Percentiles rank a stretch among this genome's conserved stretches.
Evolutionary conservation across 2,797 vertebrate species (phyloP).

Genomic region (Myotis daubentonii): DNA sequence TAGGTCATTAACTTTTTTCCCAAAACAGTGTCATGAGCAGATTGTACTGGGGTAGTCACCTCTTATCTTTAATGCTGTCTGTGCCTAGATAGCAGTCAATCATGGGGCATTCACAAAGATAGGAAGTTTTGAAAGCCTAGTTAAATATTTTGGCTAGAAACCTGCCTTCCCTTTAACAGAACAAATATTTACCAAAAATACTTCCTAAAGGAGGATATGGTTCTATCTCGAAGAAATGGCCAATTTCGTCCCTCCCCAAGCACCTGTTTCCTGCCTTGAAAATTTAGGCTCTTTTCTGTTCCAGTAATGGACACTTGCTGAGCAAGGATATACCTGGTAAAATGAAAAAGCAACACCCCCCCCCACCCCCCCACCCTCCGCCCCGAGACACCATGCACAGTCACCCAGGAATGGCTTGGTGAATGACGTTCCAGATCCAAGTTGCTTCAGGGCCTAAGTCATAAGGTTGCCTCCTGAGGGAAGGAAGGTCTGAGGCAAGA

Average conservation of each 20-base stretch:
- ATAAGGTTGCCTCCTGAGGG: background rate
- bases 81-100: background rate
- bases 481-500: background rate
- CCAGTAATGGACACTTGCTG: background rate
- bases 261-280: conserved; percentile 39
- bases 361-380: accelerated
- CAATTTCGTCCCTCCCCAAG: background rate
- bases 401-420: background rate
- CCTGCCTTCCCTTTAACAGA: conserved; percentile 46
- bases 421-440: background rate
- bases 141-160: conserved; percentile 63
- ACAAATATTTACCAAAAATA: conserved; percentile 49
- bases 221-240: background rate
- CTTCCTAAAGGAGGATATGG: conserved; percentile 32
- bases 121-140: conserved; percentile 15
- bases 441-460: background rate
- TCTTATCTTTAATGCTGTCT: background rate
- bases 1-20: background rate
- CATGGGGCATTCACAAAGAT: background rate
- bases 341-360: background rate
- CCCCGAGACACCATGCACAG: background rate
- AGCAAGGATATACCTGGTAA: background rate
- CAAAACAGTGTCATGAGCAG: background rate
- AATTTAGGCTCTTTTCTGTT: background rate
- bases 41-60: background rate